These are phyloP conservation scores for Grantiella picta DNA, from an alignment of 2,113 vertebrate species.

Conservation along the genomic window DNA sequence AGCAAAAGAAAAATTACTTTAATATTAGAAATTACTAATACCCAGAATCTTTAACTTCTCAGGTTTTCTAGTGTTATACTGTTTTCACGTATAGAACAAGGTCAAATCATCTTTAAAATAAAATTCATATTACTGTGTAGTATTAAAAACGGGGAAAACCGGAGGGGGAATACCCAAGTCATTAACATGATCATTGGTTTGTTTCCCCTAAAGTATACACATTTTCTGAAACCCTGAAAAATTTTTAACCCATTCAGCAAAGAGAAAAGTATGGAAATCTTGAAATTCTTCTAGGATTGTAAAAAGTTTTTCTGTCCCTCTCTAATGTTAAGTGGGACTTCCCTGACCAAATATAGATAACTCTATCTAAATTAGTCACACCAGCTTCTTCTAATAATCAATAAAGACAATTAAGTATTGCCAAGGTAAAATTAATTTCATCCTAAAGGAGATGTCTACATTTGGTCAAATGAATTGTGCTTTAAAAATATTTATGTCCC, in stretches of 20 bases:
- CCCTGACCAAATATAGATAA: neutral
- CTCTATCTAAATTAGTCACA: neutral
- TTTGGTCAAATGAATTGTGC: neutral
- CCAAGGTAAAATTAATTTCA: neutral
- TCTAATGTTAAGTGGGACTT: neutral
- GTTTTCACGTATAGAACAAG: neutral
- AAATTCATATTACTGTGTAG: neutral
- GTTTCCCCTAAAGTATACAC: neutral
- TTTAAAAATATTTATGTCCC: neutral
- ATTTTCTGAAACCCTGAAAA: neutral
- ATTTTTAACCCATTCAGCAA: neutral
- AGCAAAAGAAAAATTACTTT: neutral
- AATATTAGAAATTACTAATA: neutral
- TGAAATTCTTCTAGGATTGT: neutral
- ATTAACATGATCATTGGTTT: neutral
- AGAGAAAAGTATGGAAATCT: neutral
- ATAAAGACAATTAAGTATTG: neutral
- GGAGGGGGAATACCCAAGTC: neutral
- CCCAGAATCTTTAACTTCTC: neutral
- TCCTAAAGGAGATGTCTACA: neutral
- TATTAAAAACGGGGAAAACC: neutral
- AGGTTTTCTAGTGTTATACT: neutral
- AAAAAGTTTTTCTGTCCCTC: neutral
- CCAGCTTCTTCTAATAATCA: neutral
- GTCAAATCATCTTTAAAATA: neutral